Evolutionary conservation across 2,888 invertebrate species (phyloP), one percentile per base, ranked within the genome.

Genomic region (Lagria hirta): DNA sequence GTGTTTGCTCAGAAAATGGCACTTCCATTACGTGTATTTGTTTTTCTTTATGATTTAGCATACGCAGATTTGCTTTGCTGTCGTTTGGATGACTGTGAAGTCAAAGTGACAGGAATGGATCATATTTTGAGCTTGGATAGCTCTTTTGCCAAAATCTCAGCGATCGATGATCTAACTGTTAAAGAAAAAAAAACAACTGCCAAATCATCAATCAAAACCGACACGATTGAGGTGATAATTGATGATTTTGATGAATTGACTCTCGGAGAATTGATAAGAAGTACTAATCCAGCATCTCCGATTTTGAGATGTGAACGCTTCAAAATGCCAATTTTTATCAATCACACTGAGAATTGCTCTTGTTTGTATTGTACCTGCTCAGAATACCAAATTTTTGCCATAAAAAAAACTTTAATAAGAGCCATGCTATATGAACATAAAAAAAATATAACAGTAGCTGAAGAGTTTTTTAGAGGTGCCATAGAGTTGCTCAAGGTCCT

Each of bases 331-430:
- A 11, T 8, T 3, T 40, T 34, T 27, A 13, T 45, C 13, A 15
- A 27, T 2, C 45, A 45, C 22, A 17, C 22, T 13, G 14, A 22
- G 7, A 10, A 21, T 10, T 45, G 45, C 23, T 28, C 27, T 7
- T 45, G 45, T 28, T 45, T 34, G 11, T 28, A 33, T 14, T 45
- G 45, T 38, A 32, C 8, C 4, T 34, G 28, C n/a, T 15, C 18
- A 7, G 38, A 45, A 18, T 40, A 34, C 14, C 35, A 16, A 0
- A 4, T 17, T 4, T 33, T 23, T 8, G 11, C 28, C 8, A 13
- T 45, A 4, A 22, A 29, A 6, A 28, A 24, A 12, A 27, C 15
- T 2, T 27, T 11, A 12, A 13, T 45, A 15, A 7, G 29, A 7
- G 18, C 21, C 1, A 2, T 45, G 12, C 14, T 34, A 5, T 8